A percentile compares a stretch with the other conserved stretches of the same genome.
These are phyloP conservation scores for Jacana jacana DNA, from an alignment of 2,113 vertebrate genomes.

Conservation along the genomic window DNA sequence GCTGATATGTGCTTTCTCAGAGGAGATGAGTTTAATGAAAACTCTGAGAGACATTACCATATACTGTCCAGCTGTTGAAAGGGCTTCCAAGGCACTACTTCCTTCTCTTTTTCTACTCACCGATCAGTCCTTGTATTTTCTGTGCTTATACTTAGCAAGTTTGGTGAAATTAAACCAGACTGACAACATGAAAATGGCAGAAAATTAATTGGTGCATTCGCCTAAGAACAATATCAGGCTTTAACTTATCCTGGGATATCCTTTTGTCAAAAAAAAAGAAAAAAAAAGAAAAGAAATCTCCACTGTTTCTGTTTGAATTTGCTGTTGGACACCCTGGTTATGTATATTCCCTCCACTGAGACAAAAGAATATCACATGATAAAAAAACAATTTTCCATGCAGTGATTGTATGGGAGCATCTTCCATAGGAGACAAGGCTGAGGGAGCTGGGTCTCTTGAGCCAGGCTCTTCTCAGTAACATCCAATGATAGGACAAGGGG, in stretches of 20 bases:
- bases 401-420: too few species aligned
- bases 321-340: not conserved
- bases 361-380: not conserved
- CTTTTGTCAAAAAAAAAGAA: not conserved
- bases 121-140: not conserved
- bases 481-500: too few species aligned
- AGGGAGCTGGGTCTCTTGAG: too few species aligned
- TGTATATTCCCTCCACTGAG: not conserved
- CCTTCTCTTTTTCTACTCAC: not conserved
- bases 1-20: not conserved
- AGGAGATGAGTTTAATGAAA: not conserved
- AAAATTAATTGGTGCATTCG: not conserved
- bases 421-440: too few species aligned
- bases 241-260: not conserved
- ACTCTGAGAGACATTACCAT: not conserved
- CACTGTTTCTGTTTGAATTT: conserved; percentile 1
- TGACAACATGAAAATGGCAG: not conserved
- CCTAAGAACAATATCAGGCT: conserved; percentile 10
- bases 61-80: not conserved
- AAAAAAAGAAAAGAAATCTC: not conserved
- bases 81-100: not conserved
- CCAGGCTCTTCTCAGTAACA: too few species aligned
- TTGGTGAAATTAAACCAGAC: conserved; percentile 33
- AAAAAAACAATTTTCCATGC: not conserved
- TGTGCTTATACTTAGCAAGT: not conserved